Percentiles rank a stretch among this genome's conserved stretches.
Conservation (phyloP, 2,888 invertebrate genomes). For the Drosophila gaucha region DNA sequence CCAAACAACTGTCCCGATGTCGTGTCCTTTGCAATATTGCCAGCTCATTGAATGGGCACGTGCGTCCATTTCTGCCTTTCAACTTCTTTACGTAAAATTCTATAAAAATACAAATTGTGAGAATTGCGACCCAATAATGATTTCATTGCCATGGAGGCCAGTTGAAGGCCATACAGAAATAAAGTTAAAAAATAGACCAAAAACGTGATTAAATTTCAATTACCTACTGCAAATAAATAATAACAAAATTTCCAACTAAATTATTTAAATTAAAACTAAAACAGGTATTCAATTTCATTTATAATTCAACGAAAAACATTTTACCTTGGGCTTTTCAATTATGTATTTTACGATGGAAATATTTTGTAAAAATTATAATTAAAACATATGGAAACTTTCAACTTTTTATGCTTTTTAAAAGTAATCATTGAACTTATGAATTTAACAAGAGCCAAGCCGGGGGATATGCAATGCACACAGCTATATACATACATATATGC, state of each 20-base stretch:
- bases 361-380: neutral
- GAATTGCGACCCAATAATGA: neutral
- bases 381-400: neutral
- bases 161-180: neutral
- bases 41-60: slow-evolving; percentile 31
- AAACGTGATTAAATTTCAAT: neutral
- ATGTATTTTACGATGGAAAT: neutral
- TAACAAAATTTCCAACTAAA: neutral
- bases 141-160: slow-evolving; percentile 16
- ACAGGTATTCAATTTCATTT: neutral
- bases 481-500: neutral
- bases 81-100: neutral
- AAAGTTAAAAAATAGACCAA: neutral
- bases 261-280: neutral
- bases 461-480: neutral
- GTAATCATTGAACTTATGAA: slow-evolving; percentile 3
- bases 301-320: neutral
- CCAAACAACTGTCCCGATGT: slow-evolving; percentile 5
- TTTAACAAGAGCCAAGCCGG: slow-evolving; percentile 1
- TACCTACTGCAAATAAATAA: neutral
- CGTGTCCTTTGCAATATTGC: slow-evolving; percentile 1
- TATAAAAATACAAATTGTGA: neutral
- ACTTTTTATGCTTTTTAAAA: neutral
- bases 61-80: slow-evolving; percentile 24
- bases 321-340: neutral